Base-by-base conservation (phyloP, 2,888 invertebrate genomes). In the Thumatha senex region DNA sequence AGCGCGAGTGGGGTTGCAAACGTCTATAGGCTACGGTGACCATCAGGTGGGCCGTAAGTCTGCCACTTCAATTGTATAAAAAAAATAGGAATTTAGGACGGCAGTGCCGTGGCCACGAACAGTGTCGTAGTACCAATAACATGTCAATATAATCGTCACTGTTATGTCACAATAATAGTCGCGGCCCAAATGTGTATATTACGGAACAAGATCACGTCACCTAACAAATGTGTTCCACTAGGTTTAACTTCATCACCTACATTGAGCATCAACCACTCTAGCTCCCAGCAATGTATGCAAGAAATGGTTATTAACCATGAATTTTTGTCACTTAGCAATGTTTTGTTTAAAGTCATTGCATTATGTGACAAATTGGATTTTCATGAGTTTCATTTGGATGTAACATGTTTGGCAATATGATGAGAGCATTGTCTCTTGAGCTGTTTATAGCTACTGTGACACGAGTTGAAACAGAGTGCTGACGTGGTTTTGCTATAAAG, bases 161-260 rank as follows among this genome's bases (percentile, higher is more conserved):
- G 67, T 84, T 81, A 80, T 77, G 73, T 82, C 78, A 83, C 56
- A 56, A 52, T 67, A 61, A 63, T 59, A 35, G 43, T 38, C 42
- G 36, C 54, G 67, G 47, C 70, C 70, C 64, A 70, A 72, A 74
- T 75, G 75, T 62, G 61, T 76, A 62, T 53, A 58, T 78, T 76
- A 78, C 80, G 81, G 78, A 80, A 78, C 72, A 52, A 57, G 67
- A 56, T 63, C 59, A 61, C 55, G 29, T 46, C 55, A 62, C 47
- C 73, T 74, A 76, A 80, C 76, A 76, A 70, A 71, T 56, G 58
- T 79, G 82, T 86, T 84, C 74, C 82, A 82, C 75, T 75, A 64
- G 56, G 73, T 73, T 80, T 61, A 67, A 62, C 71, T 48, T 64
- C 65, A 66, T 63, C 71, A 56, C 59, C 56, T 66, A 59, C 56